Base-by-base conservation (phyloP, 1,140 invertebrate genomes). In the Cataglyphis hispanica region DNA sequence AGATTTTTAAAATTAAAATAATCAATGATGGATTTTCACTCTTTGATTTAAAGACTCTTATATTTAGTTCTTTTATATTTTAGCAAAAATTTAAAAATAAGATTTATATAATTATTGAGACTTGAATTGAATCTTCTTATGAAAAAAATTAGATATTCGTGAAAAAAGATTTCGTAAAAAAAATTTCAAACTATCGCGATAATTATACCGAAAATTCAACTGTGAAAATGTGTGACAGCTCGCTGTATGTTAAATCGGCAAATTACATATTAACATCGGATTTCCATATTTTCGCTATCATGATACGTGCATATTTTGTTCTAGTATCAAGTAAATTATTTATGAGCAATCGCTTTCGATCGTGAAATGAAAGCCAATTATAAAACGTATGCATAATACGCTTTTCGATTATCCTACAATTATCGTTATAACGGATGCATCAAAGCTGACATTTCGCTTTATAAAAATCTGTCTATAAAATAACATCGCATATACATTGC, bases 401-500 rank as follows among this genome's bases (percentile, higher is more conserved):
- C 22, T 72, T 83, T 53, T 83, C 78, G 78, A 83, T 83, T 83
- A 83, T 83, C 53, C 60, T 13, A 37, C 8, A 72, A 83, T 83
- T 74, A 74, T 53, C 58, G 16, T 31, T 64, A 69, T 11, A 19
- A 46, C 13, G 19, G 7, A 7, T 25, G 78, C 64, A 22, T 74
- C 78, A 83, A 46, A 72, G 53, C 11, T 46, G 40, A 61, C 25
- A 60, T 60, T 70, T 70, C 31, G 22, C 16, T 43, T 27, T 69
- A 27, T n/a, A 69, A 80, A 69, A 80, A 56, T 25, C 22, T 8
- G 7, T 19, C 37, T 46, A 43, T n/a, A 11, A 40, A 69, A 70
- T 58, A 40, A 34, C 69, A 80, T 58, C 43, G 27, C 0, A 19
- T 56, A 22, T 25, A 78, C 34, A 19, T 10, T 7, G 13, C 11